Percentiles rank a stretch among this genome's conserved stretches.
These are phyloP conservation scores for Euzetes globulus DNA, from an alignment of 2,888 invertebrate genomes.

Conservation along the genomic window DNA sequence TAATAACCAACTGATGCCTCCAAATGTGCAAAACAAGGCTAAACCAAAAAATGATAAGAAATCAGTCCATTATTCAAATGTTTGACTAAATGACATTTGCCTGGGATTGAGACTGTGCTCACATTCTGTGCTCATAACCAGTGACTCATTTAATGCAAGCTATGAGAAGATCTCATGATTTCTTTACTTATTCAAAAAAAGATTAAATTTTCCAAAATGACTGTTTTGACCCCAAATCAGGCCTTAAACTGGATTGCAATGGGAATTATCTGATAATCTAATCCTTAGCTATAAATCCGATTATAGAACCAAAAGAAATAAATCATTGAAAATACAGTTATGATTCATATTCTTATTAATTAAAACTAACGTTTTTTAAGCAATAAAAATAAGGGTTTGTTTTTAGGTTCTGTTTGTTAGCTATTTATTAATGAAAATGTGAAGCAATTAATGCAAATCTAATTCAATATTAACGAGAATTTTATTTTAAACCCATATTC, in stretches of 20 bases:
- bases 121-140: neutral
- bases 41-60: slow-evolving; percentile 42
- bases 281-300: neutral
- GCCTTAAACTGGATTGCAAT: neutral
- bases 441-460: neutral
- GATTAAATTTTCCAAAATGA: neutral
- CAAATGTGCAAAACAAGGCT: slow-evolving; percentile 67
- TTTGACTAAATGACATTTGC: neutral
- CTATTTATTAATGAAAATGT: neutral
- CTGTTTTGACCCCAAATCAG: neutral
- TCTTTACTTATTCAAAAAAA: neutral
- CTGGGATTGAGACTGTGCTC: neutral
- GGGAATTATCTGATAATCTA: neutral
- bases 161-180: neutral
- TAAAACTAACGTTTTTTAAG: neutral
- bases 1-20: slow-evolving; percentile 70
- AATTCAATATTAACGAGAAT: neutral
- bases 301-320: neutral
- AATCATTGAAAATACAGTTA: neutral
- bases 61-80: neutral
- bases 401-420: neutral
- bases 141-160: neutral
- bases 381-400: neutral
- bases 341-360: neutral
- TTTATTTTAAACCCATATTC: neutral